Evolutionary conservation across 2,797 vertebrate species (phyloP).

Genomic region (Sebastes minor): DNA sequence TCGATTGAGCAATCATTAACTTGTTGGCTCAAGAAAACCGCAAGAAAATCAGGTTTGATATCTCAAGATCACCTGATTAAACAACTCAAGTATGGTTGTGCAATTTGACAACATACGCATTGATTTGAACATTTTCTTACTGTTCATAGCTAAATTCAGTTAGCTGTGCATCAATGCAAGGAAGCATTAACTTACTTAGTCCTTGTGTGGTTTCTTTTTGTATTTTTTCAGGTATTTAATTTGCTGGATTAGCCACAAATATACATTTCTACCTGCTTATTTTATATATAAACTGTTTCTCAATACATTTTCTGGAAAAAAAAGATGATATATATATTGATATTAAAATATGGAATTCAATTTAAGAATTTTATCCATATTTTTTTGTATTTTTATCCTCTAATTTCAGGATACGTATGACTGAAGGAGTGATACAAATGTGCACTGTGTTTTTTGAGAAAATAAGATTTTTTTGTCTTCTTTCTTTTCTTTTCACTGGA

Average conservation of each 20-base stretch:
- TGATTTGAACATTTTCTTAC: neutral
- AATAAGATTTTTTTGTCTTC: too few species aligned
- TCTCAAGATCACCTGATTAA: neutral
- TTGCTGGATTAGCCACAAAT: neutral
- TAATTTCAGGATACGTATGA: too few species aligned
- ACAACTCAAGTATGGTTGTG: neutral
- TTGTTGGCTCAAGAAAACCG: neutral
- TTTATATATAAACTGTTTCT: neutral
- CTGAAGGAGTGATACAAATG: too few species aligned
- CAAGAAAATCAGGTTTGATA: neutral
- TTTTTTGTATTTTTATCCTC: neutral
- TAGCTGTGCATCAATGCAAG: too few species aligned
- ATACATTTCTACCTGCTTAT: neutral
- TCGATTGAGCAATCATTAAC: neutral
- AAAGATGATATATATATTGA: neutral
- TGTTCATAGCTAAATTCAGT: neutral
- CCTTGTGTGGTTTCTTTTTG: too few species aligned
- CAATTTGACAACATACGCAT: neutral
- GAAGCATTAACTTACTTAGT: too few species aligned
- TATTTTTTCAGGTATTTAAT: too few species aligned
- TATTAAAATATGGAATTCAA: neutral
- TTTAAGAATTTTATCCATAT: too few species aligned
- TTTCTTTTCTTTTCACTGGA: too few species aligned
- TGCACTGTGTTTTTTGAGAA: neutral
- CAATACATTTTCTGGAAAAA: neutral